These are phyloP conservation scores for Vulpes vulpes DNA, from an alignment of 2,113 vertebrate species.

Conservation along the genomic window DNA sequence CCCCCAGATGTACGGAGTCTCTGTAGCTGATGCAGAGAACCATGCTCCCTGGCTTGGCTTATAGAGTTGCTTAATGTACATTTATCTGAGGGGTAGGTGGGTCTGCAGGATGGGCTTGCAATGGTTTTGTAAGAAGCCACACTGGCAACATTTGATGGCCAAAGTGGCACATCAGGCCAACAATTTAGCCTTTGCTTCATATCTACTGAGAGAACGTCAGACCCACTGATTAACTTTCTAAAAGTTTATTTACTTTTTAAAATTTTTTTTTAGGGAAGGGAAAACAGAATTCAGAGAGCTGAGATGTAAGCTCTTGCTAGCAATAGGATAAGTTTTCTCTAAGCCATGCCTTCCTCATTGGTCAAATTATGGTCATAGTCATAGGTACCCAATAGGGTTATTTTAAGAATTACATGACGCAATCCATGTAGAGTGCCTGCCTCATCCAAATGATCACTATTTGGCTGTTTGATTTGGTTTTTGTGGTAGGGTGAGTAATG, in stretches of 20 bases:
- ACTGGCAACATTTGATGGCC: background rate
- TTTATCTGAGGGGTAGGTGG: background rate
- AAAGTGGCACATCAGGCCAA: background rate
- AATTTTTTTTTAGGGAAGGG: background rate
- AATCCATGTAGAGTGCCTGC: too few species aligned
- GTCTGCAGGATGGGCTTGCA: rapidly evolving
- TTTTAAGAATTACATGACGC: background rate
- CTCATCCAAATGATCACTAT: background rate
- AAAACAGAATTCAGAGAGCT: background rate
- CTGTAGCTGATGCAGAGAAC: background rate
- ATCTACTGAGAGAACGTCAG: background rate
- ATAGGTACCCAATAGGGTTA: too few species aligned
- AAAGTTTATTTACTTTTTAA: background rate
- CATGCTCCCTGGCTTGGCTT: background rate
- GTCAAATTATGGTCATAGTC: background rate
- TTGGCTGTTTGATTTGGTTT: background rate
- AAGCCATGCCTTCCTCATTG: background rate
- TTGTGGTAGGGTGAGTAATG: background rate
- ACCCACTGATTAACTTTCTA: background rate
- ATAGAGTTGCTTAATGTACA: background rate
- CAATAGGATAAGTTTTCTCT: background rate
- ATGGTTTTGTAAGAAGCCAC: background rate
- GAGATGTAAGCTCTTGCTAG: background rate
- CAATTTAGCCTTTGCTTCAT: background rate
- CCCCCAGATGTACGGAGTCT: too few species aligned